Base-by-base conservation (phyloP, 2,888 invertebrate genomes). In the Agrochola macilenta region DNA sequence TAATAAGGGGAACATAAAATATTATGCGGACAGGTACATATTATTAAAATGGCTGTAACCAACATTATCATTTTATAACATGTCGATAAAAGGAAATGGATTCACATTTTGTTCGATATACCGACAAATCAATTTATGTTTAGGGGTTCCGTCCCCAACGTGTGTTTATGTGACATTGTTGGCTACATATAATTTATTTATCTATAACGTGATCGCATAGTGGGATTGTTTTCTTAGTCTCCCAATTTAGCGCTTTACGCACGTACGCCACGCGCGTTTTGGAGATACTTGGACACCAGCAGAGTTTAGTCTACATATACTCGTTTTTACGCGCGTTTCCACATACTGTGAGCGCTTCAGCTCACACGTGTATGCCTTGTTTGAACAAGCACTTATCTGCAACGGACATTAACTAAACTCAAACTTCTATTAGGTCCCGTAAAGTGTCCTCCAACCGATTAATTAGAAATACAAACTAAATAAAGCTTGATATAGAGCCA, bases 101-200 rank as follows among this genome's bases (percentile, higher is more conserved):
- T 30, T 69, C 76, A 39, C n/a, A 46, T 57, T 46, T 35, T 54
- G 46, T 69, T 60, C 17, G 46, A 65, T 49, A 69, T 14, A 60
- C 30, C 30, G 46, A 49, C 58, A 69, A 76, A 82, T 82, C 57
- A 60, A 80, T 69, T 46, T 69, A 60, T 75, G 61, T 57, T 68
- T 23, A 65, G 43, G 20, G 49, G 2, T 65, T 66, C 23, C 43
- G 69, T 57, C 39, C 54, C 69, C 54, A 57, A 54, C 57, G 35
- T 43, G 39, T 65, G 57, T 69, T 54, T 69, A 52, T n/a, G 26
- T 46, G 46, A 49, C 39, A 35, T 74, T 57, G 46, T 81, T 79
- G 57, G 39, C 39, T 52, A 65, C 30, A 63, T 49, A 57, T 49
- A n/a, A 66, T 66, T 46, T 74, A n/a, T 66, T 46, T 80, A 58